These are phyloP conservation scores for Apis dorsata DNA, from an alignment of 1,140 invertebrate species.

Conservation along the genomic window DNA sequence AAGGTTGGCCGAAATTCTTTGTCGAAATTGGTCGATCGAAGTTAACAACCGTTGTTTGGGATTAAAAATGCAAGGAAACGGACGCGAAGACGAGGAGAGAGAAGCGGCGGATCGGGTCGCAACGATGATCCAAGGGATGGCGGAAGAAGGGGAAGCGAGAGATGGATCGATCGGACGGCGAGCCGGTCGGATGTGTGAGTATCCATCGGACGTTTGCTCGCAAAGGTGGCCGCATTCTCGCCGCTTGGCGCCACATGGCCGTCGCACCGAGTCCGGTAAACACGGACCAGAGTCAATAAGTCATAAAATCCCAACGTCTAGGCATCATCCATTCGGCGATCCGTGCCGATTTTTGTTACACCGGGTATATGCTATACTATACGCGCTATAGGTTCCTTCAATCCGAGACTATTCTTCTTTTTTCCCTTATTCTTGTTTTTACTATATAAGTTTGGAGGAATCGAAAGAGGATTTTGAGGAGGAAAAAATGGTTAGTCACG, in stretches of 20 bases:
- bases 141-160: conserved; percentile 15
- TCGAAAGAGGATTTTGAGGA: not conserved
- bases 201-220: conserved; percentile 48
- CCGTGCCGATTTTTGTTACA: conserved; percentile 5
- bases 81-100: conserved; percentile 31
- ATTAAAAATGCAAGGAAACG: not conserved
- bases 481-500: conserved; percentile 65
- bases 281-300: conserved; percentile 73
- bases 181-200: conserved; percentile 19
- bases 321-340: conserved; percentile 58
- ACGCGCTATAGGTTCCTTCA: too few relatives aligned
- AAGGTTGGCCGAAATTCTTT: too few relatives aligned
- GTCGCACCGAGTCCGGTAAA: conserved; percentile 71
- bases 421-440: too few relatives aligned
- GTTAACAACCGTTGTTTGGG: too few relatives aligned
- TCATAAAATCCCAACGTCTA: conserved; percentile 72
- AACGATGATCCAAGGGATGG: conserved; percentile 30
- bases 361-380: not conserved
- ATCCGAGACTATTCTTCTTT: too few relatives aligned
- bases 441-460: too few relatives aligned
- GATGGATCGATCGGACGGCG: conserved; percentile 54
- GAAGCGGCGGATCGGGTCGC: not conserved
- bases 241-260: conserved; percentile 69
- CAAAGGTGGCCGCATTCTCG: conserved; percentile 70
- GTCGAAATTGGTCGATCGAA: too few relatives aligned